A percentile compares a stretch with the other conserved stretches of the same genome.
Evolutionary conservation across 2,113 vertebrate species (phyloP).

Genomic region (Beaufortia kweichowensis): DNA sequence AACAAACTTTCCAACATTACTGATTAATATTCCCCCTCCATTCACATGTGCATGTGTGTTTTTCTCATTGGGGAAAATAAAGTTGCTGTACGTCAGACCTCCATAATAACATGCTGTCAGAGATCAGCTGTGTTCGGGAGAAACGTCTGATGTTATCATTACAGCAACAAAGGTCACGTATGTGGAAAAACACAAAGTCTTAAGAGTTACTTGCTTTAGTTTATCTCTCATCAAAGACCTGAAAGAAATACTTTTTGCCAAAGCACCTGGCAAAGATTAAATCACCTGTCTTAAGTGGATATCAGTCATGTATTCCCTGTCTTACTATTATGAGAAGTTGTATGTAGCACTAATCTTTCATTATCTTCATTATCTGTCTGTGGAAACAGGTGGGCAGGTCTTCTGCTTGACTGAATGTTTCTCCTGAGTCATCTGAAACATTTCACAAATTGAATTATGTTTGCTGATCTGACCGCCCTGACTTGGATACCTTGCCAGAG

Average conservation of each 20-base stretch:
- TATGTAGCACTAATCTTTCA: constrained; percentile 22
- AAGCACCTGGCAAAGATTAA: constrained; percentile 17
- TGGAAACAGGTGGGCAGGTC: constrained; percentile 29
- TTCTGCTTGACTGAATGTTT: constrained; percentile 3
- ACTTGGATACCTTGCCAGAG: constrained; percentile 17
- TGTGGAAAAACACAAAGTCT: background rate
- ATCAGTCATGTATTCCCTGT: background rate
- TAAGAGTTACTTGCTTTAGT: background rate
- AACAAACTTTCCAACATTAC: background rate
- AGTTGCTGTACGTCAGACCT: background rate
- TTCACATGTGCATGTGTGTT: background rate
- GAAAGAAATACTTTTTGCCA: background rate
- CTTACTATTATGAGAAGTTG: background rate
- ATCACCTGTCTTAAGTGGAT: background rate
- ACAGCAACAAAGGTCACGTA: background rate
- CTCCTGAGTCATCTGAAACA: background rate
- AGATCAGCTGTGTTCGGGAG: background rate
- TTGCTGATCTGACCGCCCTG: background rate
- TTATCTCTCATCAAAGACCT: background rate
- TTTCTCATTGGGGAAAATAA: constrained; percentile 1
- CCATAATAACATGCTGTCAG: constrained; percentile 23
- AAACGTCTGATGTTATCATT: background rate
- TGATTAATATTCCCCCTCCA: background rate
- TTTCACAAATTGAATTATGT: constrained; percentile 9
- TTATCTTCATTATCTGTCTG: background rate